Evolutionary conservation across 2,888 invertebrate species (phyloP).

Genomic region (Athripsodes cinereus): DNA sequence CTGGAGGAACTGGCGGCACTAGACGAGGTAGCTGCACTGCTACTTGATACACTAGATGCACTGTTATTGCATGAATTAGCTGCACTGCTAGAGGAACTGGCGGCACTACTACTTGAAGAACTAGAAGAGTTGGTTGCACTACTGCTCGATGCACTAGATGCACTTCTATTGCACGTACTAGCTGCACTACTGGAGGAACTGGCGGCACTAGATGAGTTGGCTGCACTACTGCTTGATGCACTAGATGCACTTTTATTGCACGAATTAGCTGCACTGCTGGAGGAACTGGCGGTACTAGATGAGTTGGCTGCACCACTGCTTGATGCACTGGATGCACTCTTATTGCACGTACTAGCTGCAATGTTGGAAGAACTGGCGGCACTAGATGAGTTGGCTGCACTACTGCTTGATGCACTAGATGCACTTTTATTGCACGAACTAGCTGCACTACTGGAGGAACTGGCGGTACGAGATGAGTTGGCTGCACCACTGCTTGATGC

Average conservation of each 20-base stretch:
- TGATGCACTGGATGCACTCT: neutral
- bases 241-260: neutral
- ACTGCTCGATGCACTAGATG: neutral
- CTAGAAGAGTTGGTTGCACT: neutral
- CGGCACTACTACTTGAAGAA: neutral
- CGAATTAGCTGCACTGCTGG: neutral
- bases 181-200: neutral
- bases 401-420: neutral
- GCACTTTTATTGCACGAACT: neutral
- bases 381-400: neutral
- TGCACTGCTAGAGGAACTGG: neutral
- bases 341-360: neutral
- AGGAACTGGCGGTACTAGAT: neutral
- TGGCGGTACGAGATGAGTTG: neutral
- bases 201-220: neutral
- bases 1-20: neutral
- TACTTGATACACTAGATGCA: neutral
- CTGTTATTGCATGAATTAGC: neutral
- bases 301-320: neutral
- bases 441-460: neutral
- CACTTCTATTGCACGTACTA: too few species aligned
- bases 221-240: neutral
- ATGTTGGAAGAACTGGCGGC: neutral
- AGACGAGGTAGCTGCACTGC: neutral
- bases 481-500: too few species aligned